Evolutionary conservation across 2,888 invertebrate species (phyloP).

Genomic region (Parnassius apollo): DNA sequence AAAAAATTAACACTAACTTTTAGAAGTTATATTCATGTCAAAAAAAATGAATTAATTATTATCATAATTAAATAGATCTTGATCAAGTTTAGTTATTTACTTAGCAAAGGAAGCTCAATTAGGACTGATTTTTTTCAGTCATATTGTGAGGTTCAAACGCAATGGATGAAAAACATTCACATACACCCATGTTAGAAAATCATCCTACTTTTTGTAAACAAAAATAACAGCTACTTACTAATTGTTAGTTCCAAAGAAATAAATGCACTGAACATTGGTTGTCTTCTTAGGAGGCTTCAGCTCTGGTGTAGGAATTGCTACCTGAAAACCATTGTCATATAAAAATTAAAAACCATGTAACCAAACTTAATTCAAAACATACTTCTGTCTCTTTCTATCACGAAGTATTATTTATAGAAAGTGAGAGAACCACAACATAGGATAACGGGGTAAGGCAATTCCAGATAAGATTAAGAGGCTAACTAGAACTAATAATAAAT

Average conservation of each 20-base stretch:
- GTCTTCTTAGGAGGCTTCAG: conserved; percentile 89
- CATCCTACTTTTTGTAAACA: neutral
- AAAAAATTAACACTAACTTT: too few species aligned
- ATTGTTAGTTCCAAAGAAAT: conserved; percentile 96
- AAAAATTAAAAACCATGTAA: conserved; percentile 23
- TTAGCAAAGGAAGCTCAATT: too few species aligned
- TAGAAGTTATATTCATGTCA: too few species aligned
- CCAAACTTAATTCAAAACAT: conserved; percentile 27
- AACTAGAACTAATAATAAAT: too few species aligned
- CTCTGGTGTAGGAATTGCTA: conserved; percentile 90
- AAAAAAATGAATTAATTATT: too few species aligned
- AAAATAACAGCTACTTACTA: conserved; percentile 86
- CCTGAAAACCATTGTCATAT: conserved; percentile 78
- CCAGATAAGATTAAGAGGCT: too few species aligned
- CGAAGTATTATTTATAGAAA: conserved; percentile 3
- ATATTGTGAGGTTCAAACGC: too few species aligned
- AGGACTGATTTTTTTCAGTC: too few species aligned
- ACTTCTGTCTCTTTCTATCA: conserved; percentile 24
- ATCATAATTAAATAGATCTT: too few species aligned
- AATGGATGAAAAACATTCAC: too few species aligned
- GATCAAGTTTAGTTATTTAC: too few species aligned
- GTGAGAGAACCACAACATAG: conserved; percentile 8
- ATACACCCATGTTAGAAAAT: too few species aligned
- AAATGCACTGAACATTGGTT: conserved; percentile 89
- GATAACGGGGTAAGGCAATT: neutral